These are phyloP conservation scores for Aromia moschata DNA, from an alignment of 2,888 invertebrate species.

Conservation along the genomic window DNA sequence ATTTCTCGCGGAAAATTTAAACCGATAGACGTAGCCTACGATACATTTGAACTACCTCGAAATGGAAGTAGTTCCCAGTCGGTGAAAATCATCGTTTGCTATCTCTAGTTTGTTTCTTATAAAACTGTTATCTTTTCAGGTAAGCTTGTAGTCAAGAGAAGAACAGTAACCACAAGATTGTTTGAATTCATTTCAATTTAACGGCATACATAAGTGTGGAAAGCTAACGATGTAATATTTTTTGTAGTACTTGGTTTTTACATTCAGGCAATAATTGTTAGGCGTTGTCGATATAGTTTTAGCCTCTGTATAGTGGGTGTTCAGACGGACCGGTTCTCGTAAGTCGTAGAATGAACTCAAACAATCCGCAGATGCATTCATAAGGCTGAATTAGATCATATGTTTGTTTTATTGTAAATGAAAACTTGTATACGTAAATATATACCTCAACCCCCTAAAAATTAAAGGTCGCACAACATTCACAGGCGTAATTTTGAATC, in stretches of 20 bases:
- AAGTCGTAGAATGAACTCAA: slow-evolving; percentile 34
- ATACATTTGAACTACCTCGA: slow-evolving; percentile 18
- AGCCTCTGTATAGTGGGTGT: neutral
- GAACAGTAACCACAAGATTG: slow-evolving; percentile 28
- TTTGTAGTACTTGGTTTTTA: no score
- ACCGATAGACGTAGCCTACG: neutral
- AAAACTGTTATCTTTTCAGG: slow-evolving; percentile 33
- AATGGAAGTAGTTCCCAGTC: no score
- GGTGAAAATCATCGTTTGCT: no score
- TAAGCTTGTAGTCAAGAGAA: slow-evolving; percentile 43
- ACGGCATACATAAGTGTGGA: neutral
- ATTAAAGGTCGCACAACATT: slow-evolving; percentile 19
- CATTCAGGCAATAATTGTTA: no score
- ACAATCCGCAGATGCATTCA: slow-evolving; percentile 39
- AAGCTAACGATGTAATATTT: no score
- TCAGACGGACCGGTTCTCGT: no score
- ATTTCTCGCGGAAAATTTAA: no score
- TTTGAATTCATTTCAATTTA: slow-evolving; percentile 42
- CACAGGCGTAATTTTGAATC: slow-evolving; percentile 19
- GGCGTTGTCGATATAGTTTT: no score
- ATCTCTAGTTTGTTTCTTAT: no score
- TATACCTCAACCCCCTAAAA: slow-evolving; percentile 65
- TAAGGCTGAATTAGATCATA: slow-evolving; percentile 52
- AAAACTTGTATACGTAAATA: slow-evolving; percentile 72
- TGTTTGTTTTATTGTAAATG: slow-evolving; percentile 38